Percentiles rank a stretch among this genome's conserved stretches.
Evolutionary conservation across 2,888 invertebrate species (phyloP).

Genomic region (Notodonta ziczac): DNA sequence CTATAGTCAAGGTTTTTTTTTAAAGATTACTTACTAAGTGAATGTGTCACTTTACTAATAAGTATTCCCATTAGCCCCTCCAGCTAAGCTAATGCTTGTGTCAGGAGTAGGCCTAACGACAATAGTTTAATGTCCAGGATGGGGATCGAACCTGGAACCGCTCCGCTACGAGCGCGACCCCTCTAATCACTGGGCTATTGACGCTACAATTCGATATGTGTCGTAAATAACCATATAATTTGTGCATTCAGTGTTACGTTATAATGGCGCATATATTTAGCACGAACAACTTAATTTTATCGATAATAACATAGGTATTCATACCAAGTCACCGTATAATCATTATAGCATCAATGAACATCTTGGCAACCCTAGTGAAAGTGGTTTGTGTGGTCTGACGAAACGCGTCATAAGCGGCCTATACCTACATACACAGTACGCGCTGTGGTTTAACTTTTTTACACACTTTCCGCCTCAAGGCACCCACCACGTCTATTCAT

Average conservation of each 20-base stretch:
- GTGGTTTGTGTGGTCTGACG: constrained; percentile 30
- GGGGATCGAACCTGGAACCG: too few relatives aligned
- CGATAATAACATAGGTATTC: neutral
- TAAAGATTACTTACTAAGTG: too few relatives aligned
- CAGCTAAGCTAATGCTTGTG: too few relatives aligned
- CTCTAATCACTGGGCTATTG: too few relatives aligned
- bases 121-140: too few relatives aligned
- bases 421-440: constrained; percentile 20
- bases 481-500: neutral
- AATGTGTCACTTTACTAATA: too few relatives aligned
- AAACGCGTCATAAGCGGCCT: constrained; percentile 22
- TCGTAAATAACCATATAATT: too few relatives aligned
- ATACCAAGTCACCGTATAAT: neutral
- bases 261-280: neutral
- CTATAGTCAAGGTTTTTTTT: too few relatives aligned
- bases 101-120: too few relatives aligned
- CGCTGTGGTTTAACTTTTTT: constrained; percentile 28
- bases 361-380: constrained; percentile 38
- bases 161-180: too few relatives aligned
- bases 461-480: constrained; percentile 25
- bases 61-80: too few relatives aligned
- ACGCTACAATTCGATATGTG: too few relatives aligned
- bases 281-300: neutral
- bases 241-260: neutral
- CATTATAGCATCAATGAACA: neutral